Conservation (phyloP, 1,140 invertebrate species). For the Homarus americanus region DNA sequence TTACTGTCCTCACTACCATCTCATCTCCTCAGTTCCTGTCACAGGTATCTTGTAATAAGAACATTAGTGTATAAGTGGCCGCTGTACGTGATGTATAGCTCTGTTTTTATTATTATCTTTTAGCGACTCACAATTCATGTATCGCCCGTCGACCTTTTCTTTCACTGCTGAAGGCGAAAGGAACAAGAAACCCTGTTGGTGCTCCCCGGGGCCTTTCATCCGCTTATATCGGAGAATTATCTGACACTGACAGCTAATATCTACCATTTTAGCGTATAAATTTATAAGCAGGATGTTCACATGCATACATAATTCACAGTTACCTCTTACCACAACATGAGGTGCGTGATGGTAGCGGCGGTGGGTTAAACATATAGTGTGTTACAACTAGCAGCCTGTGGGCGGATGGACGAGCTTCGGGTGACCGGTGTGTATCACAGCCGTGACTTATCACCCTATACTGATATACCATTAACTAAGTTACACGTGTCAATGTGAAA, state of each 20-base stretch:
- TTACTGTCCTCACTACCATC: background rate
- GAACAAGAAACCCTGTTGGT: too few species aligned
- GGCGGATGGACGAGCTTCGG: background rate
- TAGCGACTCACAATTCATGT: background rate
- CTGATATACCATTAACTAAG: background rate
- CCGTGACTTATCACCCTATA: background rate
- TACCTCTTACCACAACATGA: background rate
- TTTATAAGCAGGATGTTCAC: constrained; percentile 17
- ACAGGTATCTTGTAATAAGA: background rate
- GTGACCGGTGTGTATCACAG: background rate
- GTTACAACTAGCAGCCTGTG: background rate
- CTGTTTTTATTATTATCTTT: background rate
- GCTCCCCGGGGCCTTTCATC: background rate
- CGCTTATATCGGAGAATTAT: background rate
- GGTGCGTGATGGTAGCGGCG: background rate
- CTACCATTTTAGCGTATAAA: constrained; percentile 23
- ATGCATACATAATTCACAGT: background rate
- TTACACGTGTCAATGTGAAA: background rate
- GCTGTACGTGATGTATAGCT: background rate
- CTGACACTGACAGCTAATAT: background rate
- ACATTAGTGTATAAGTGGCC: background rate
- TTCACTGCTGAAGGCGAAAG: too few species aligned
- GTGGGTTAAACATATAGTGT: background rate
- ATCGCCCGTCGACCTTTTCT: too few species aligned
- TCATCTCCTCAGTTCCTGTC: background rate